A percentile compares a stretch with the other conserved stretches of the same genome.
Evolutionary conservation across 2,113 vertebrate species (phyloP).

Genomic region (Phalacrocorax pelagicus): DNA sequence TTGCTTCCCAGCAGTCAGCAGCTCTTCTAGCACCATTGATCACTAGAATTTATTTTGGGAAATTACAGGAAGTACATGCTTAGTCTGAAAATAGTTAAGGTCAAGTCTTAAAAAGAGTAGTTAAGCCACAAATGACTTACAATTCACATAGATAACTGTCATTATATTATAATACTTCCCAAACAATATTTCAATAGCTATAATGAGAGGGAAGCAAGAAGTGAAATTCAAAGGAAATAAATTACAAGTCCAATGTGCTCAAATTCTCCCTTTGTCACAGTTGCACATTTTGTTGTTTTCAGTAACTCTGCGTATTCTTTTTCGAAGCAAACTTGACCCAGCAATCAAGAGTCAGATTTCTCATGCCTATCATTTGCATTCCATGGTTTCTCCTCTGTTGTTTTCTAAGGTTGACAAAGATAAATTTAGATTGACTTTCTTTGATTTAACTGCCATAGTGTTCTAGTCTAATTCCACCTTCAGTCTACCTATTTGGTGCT

Average conservation of each 20-base stretch:
- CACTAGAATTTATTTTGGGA: not conserved
- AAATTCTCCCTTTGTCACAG: not conserved
- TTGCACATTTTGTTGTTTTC: not conserved
- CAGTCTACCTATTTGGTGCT: not conserved
- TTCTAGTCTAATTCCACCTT: not conserved
- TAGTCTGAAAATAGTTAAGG: conserved; percentile 5
- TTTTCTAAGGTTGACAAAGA: not conserved
- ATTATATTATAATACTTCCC: not conserved
- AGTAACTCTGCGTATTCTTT: not conserved
- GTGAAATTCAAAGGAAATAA: not conserved
- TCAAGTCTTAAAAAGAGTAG: not conserved
- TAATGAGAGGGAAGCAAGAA: conserved; percentile 27
- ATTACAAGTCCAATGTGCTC: not conserved
- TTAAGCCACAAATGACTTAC: not conserved
- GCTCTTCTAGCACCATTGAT: not conserved
- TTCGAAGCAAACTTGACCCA: not conserved
- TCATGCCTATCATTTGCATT: not conserved
- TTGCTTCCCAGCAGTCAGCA: conserved; percentile 3
- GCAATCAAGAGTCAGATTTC: not conserved
- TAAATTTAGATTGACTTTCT: not conserved
- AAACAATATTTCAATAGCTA: conserved; percentile 4
- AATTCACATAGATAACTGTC: not conserved
- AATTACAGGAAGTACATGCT: not conserved
- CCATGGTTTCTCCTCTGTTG: not conserved
- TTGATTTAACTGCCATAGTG: not conserved